These are phyloP conservation scores for Noctilio leporinus DNA, from an alignment of 2,113 vertebrate species.

Conservation along the genomic window DNA sequence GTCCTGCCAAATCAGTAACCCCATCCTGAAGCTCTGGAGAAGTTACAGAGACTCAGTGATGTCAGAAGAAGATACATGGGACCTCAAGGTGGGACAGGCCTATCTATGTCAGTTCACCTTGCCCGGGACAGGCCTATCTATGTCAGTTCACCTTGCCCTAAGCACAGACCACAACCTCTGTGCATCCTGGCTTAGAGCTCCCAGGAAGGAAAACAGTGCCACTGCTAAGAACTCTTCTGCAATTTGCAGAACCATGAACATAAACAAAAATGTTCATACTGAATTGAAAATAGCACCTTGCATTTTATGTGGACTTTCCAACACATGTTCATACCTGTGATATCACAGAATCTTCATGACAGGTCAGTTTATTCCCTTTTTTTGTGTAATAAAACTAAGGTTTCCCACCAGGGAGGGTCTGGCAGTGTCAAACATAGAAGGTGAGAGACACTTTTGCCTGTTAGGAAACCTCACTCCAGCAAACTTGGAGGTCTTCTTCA, in stretches of 20 bases:
- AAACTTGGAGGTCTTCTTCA: background rate
- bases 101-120: too few species aligned
- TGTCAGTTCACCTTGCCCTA: background rate
- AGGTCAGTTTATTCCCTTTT: background rate
- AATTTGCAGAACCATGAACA: background rate
- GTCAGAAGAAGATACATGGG: background rate
- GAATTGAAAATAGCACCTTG: background rate
- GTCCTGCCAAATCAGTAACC: background rate
- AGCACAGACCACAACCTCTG: background rate
- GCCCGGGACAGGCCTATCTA: too few species aligned
- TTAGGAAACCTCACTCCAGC: background rate
- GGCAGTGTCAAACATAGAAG: background rate
- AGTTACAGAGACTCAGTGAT: background rate
- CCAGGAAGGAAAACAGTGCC: background rate
- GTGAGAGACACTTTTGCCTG: rapidly evolving
- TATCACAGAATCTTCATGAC: background rate
- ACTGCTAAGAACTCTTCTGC: background rate
- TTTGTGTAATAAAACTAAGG: background rate
- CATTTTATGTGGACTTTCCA: background rate
- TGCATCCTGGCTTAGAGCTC: background rate
- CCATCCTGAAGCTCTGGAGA: background rate
- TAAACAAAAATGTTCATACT: background rate
- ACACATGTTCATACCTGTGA: background rate
- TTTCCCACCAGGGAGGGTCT: background rate
- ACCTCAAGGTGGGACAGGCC: background rate